phyloP scores from a whole-genome alignment of 1,140 invertebrate genomes.

The Hylaeus anthracinus region DNA sequence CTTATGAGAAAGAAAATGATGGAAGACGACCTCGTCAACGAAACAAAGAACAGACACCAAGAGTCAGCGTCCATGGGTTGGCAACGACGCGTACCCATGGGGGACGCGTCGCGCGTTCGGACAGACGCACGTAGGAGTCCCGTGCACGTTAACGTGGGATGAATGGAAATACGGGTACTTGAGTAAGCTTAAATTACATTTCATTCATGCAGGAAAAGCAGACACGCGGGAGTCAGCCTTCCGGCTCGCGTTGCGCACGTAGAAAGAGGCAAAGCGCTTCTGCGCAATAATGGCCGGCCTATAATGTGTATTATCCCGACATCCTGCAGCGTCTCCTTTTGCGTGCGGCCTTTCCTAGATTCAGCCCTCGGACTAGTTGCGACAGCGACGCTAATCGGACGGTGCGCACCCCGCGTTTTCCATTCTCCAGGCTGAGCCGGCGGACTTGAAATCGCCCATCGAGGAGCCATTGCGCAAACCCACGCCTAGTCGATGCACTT shows the following conservation, averaged over 20 bases:
- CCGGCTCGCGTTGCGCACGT: slow-evolving; percentile 55
- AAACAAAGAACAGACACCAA: background rate
- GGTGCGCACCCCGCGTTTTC: slow-evolving; percentile 4
- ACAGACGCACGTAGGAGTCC: slow-evolving; percentile 38
- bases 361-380: slow-evolving; percentile 35
- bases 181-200: slow-evolving; percentile 67
- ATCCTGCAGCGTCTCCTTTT: slow-evolving; percentile 56
- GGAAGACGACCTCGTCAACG: background rate
- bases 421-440: background rate
- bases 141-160: slow-evolving; percentile 53
- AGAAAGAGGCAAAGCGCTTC: slow-evolving; percentile 40
- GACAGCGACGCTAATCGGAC: slow-evolving; percentile 47
- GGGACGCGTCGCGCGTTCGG: slow-evolving; percentile 30
- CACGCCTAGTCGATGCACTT: background rate
- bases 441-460: background rate
- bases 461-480: slow-evolving; percentile 11
- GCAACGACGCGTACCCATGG: background rate
- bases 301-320: slow-evolving; percentile 65
- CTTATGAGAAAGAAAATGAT: too few species aligned
- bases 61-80: background rate
- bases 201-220: slow-evolving; percentile 68
- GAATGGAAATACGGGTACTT: slow-evolving; percentile 68
- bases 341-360: slow-evolving; percentile 49
- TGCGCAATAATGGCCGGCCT: slow-evolving; percentile 58
- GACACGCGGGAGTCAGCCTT: slow-evolving; percentile 64